Base-by-base conservation (phyloP, 2,888 invertebrate species). In the Nephrotoma flavescens region DNA sequence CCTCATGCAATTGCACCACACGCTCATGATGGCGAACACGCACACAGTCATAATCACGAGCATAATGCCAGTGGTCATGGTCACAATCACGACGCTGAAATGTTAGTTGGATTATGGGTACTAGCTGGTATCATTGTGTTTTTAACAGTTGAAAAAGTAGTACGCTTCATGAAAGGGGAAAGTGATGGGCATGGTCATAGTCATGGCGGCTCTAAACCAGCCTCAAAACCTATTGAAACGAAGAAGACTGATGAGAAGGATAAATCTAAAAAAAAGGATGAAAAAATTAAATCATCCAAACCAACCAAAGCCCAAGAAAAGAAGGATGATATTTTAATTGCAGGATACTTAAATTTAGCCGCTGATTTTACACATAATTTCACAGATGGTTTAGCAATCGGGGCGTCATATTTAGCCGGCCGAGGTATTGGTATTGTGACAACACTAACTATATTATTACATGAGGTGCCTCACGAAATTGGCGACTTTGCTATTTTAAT, bases 281-380 rank as follows among this genome's bases (percentile, higher is more conserved):
- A 92, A 91, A 89, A 91, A 15, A 92, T 91, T 87, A 92, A 93
- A 88, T 89, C 92, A 87, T 88, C 87, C 52, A 87, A 88, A 41
- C 88, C 88, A 87, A 93, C 92, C 85, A 92, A 93, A 89, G 92
- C 92, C 87, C 90, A 92, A 87, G 88, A 89, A 45, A 86, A 87
- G 87, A 87, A 88, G 86, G 90, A 90, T 57, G 93, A 94, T 86
- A 95, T 97, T 86, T 95, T 96, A 92, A 96, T 97, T 12, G 94
- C 97, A 47, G 92, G 98, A 2, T 99, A 99, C 91, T 93, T 99
- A 88, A 99, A 99, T 92, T 92, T 99, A 88, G 99, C 97, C 86
- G 99, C 99, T 47, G 99, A 99, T 92, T 99, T 99, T 91, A 95
- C 98, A 12, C 99, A 99, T 91, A 99, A 99, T 92, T 99, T 99